Percentiles rank a stretch among this genome's conserved stretches.
These are phyloP conservation scores for Bedellia somnulentella DNA, from an alignment of 2,888 invertebrate genomes.

Conservation along the genomic window DNA sequence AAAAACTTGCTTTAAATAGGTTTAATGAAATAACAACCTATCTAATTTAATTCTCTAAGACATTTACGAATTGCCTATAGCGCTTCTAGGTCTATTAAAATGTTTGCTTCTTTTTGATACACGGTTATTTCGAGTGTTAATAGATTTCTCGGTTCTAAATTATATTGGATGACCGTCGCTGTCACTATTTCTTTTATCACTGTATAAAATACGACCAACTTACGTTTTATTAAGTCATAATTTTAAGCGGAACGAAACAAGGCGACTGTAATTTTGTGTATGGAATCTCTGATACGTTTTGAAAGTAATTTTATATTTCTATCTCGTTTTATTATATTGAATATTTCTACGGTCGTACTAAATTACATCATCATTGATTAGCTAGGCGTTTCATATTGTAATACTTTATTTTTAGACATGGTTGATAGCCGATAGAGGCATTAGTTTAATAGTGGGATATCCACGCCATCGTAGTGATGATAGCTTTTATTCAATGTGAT, in stretches of 20 bases:
- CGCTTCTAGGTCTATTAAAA: constrained; percentile 2
- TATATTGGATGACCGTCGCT: constrained; percentile 18
- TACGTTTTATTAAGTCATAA: constrained; percentile 45
- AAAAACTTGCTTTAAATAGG: too few relatives aligned
- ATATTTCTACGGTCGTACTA: too few relatives aligned
- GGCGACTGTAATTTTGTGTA: constrained; percentile 20
- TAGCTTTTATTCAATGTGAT: too few relatives aligned
- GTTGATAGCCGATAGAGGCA: too few relatives aligned
- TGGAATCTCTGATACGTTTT: constrained; percentile 16
- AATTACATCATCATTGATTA: too few relatives aligned
- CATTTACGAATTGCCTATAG: neutral
- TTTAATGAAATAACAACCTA: too few relatives aligned
- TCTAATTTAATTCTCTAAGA: too few relatives aligned
- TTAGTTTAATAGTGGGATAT: too few relatives aligned
- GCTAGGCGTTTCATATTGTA: too few relatives aligned
- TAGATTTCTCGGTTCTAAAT: constrained; percentile 33
- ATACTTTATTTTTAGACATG: too few relatives aligned
- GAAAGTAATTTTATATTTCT: neutral
- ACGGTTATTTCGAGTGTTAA: constrained; percentile 20
- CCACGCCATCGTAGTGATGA: too few relatives aligned
- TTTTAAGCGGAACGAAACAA: constrained; percentile 37
- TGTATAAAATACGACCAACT: constrained; percentile 29
- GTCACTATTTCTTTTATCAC: constrained; percentile 35
- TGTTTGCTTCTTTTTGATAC: constrained; percentile 2
- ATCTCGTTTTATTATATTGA: constrained; percentile 1